These are phyloP conservation scores for Toxotes chatareus DNA, from an alignment of 2,113 vertebrate genomes.

Conservation along the genomic window DNA sequence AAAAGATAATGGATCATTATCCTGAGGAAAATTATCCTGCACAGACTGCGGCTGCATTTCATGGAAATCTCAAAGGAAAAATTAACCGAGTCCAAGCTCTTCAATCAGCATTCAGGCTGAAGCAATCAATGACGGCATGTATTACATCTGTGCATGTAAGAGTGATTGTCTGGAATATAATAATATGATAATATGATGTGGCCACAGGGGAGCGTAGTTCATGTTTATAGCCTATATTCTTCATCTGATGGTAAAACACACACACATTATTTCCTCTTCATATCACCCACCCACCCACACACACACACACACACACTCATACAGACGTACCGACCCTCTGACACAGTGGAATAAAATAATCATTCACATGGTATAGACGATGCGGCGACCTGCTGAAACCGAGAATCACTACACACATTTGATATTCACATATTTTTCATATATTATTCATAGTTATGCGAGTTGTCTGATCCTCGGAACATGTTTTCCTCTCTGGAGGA, in stretches of 20 bases:
- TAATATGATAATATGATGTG: conserved; percentile 7
- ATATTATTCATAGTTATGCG: neutral
- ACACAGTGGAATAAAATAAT: neutral
- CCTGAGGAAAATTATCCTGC: conserved; percentile 3
- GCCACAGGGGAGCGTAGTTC: neutral
- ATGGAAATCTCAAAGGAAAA: neutral
- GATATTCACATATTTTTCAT: conserved; percentile 1
- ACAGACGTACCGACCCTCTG: no score
- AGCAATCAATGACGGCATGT: neutral
- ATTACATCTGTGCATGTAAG: neutral
- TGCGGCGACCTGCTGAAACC: no score
- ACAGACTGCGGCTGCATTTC: neutral
- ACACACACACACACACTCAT: neutral
- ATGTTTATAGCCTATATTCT: conserved; percentile 17
- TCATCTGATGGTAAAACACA: neutral
- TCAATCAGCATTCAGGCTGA: neutral
- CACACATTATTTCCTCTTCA: neutral
- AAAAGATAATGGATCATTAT: conserved; percentile 6
- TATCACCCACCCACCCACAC: neutral
- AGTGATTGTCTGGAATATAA: neutral
- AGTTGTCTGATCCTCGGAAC: neutral
- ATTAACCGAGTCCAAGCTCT: neutral
- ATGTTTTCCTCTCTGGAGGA: neutral
- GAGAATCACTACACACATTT: neutral
- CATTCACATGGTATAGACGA: neutral